Percentiles rank a stretch among this genome's conserved stretches.
Conservation (phyloP, 2,113 vertebrate species). For the Balaeniceps rex region DNA sequence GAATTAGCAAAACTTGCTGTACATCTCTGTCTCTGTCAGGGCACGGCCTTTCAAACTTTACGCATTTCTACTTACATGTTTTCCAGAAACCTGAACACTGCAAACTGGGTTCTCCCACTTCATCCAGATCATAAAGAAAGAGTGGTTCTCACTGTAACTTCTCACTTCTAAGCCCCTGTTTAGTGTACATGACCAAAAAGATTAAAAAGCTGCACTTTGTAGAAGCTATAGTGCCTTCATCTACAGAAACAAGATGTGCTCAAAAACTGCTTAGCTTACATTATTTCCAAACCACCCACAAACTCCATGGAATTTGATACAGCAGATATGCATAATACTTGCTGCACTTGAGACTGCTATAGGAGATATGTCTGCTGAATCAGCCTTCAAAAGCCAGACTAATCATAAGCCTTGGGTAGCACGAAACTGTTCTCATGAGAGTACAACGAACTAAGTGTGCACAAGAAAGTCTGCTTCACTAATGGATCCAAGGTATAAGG, state of each 20-base stretch:
- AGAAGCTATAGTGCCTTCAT: conserved; percentile 31
- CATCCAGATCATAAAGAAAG: not conserved
- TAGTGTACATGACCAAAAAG: not conserved
- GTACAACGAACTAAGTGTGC: conserved; percentile 30
- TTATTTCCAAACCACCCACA: conserved; percentile 60
- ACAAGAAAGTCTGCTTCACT: conserved; percentile 44
- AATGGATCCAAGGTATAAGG: not conserved
- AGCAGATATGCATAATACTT: conserved; percentile 63
- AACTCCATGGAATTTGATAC: conserved; percentile 62
- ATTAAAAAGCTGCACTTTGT: not conserved
- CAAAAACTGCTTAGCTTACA: conserved; percentile 51
- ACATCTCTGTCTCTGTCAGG: not conserved
- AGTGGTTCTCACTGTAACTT: not conserved
- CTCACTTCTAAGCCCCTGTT: not conserved
- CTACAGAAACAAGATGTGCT: conserved; percentile 57
- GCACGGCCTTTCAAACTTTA: not conserved
- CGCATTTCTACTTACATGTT: not conserved
- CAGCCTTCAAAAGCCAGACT: conserved; percentile 60
- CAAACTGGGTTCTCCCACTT: not conserved
- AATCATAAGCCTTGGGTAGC: conserved; percentile 54
- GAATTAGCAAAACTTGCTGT: not conserved
- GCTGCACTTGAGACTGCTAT: conserved; percentile 55
- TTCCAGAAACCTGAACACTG: not conserved
- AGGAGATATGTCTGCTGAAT: conserved; percentile 57
- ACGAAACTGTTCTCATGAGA: conserved; percentile 34